These are phyloP conservation scores for Perodicticus potto DNA, from an alignment of 2,797 vertebrate species.

Conservation along the genomic window DNA sequence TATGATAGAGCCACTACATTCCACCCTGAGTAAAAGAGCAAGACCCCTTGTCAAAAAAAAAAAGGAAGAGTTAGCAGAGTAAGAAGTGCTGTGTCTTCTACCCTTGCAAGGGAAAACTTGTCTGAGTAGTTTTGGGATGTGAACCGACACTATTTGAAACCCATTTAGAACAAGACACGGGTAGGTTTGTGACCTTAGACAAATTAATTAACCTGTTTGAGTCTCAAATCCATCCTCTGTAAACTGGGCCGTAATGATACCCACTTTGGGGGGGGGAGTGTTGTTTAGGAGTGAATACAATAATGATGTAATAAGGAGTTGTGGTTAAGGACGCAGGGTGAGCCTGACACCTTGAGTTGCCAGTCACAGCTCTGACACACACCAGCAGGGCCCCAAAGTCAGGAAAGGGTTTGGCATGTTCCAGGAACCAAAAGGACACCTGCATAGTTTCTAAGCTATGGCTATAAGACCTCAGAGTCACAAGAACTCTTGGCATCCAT, in stretches of 20 bases:
- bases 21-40: too few relatives aligned
- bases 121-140: background rate
- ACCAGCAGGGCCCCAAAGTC: background rate
- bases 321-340: background rate
- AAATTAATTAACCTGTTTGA: background rate
- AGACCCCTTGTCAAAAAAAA: too few relatives aligned
- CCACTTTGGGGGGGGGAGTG: background rate
- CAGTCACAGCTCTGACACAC: background rate
- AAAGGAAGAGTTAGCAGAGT: too few relatives aligned
- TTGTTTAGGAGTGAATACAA: too few relatives aligned
- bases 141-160: background rate
- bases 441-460: background rate
- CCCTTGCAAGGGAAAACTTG: background rate
- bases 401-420: background rate
- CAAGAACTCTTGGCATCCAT: accelerated
- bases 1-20: too few relatives aligned
- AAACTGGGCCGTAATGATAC: background rate
- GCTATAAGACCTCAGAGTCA: background rate
- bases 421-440: background rate
- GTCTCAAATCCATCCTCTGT: background rate
- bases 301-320: background rate
- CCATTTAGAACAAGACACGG: background rate
- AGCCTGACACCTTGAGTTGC: background rate
- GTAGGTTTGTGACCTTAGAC: background rate
- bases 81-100: too few relatives aligned